phyloP scores from a whole-genome alignment of 1,140 invertebrate genomes.

The Octopus bimaculoides region DNA sequence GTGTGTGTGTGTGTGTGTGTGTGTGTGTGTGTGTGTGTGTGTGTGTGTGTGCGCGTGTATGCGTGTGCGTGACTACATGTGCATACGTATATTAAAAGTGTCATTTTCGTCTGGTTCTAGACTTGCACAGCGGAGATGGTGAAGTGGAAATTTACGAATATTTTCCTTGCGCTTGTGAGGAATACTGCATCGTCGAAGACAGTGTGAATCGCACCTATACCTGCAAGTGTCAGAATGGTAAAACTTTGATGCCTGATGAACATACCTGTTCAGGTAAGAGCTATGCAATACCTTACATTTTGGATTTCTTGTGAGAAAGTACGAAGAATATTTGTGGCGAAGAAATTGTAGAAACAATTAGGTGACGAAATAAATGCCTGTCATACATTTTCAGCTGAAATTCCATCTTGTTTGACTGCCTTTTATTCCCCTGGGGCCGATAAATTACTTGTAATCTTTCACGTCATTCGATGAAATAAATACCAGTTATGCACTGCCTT shows the following conservation, averaged over 20 bases:
- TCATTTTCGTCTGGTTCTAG: too few relatives aligned
- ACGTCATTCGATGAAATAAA: too few relatives aligned
- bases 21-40: not conserved
- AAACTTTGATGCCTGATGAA: not conserved
- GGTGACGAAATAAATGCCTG: too few relatives aligned
- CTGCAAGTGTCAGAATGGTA: not conserved
- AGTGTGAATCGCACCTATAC: not conserved
- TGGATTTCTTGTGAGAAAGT: not conserved
- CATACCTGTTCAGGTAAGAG: not conserved
- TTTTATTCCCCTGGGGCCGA: too few relatives aligned
- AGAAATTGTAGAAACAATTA: too few relatives aligned
- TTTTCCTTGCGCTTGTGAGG: not conserved
- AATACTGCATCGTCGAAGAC: not conserved
- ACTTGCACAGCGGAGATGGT: not conserved
- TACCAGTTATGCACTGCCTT: too few relatives aligned
- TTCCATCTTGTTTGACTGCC: too few relatives aligned
- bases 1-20: not conserved
- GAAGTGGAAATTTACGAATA: not conserved
- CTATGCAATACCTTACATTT: not conserved
- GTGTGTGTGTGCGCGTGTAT: not conserved
- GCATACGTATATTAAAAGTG: too few relatives aligned
- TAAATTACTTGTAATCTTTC: too few relatives aligned
- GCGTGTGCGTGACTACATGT: too few relatives aligned
- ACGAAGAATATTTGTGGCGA: too few relatives aligned
- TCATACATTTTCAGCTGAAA: too few relatives aligned